These are phyloP conservation scores for Psylliodes chrysocephalus DNA, from an alignment of 2,888 invertebrate species.

Conservation along the genomic window DNA sequence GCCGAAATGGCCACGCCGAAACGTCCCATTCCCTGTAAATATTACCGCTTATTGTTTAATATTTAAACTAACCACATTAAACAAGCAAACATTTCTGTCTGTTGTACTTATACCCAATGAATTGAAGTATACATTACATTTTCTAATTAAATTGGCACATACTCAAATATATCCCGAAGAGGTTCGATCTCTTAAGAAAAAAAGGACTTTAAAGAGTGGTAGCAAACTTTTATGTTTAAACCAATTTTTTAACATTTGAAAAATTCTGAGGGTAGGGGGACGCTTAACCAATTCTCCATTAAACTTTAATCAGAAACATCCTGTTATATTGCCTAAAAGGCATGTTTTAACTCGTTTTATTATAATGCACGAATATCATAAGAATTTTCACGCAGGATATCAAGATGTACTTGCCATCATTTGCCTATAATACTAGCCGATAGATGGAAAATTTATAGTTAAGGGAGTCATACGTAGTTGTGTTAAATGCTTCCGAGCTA, in stretches of 20 bases:
- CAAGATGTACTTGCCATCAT: background rate
- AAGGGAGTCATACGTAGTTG: background rate
- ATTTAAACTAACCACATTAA: too few relatives aligned
- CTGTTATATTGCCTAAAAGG: background rate
- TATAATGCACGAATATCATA: background rate
- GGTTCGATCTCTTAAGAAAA: too few relatives aligned
- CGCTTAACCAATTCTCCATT: conserved; percentile 5
- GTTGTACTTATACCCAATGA: background rate
- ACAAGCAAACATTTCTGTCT: too few relatives aligned
- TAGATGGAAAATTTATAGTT: background rate
- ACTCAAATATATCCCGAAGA: background rate
- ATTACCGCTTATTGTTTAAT: too few relatives aligned
- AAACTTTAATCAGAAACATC: too few relatives aligned
- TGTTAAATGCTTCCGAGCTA: background rate
- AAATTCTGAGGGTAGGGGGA: background rate
- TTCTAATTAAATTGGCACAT: background rate
- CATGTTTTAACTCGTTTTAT: background rate
- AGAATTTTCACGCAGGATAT: background rate
- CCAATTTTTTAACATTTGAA: background rate
- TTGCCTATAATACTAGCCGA: background rate
- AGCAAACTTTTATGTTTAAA: background rate
- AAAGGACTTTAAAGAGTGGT: background rate
- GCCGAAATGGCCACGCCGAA: too few relatives aligned
- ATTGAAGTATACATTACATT: background rate
- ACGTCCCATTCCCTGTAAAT: too few relatives aligned